Evolutionary conservation across 2,113 vertebrate species (phyloP).

Genomic region (Lepus europaeus): DNA sequence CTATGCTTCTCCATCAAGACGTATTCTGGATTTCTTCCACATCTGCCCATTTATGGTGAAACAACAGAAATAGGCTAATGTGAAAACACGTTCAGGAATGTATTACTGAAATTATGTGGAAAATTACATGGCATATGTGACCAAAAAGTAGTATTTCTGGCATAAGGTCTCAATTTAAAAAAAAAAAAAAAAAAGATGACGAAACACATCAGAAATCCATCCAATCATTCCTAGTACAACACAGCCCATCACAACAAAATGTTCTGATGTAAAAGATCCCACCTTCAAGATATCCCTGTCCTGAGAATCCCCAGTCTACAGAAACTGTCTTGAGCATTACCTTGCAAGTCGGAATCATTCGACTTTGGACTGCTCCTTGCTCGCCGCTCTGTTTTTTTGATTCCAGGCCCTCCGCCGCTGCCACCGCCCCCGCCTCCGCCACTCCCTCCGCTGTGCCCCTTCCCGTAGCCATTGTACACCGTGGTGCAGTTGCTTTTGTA

Average conservation of each 20-base stretch:
- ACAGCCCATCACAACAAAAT: background rate
- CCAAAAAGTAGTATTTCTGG: background rate
- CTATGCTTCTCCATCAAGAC: background rate
- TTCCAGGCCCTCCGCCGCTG: conserved; percentile 85
- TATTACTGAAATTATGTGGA: background rate
- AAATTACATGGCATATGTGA: background rate
- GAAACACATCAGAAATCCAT: conserved; percentile 7
- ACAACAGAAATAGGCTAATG: background rate
- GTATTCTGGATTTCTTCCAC: conserved; percentile 42
- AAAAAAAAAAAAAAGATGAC: background rate
- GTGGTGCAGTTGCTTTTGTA: conserved; percentile 92
- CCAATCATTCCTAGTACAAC: background rate
- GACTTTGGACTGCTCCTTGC: conserved; percentile 95
- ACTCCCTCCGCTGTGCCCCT: conserved; percentile 87
- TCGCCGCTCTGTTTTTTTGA: conserved; percentile 93
- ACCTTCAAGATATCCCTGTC: background rate
- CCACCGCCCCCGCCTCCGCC: conserved; percentile 84
- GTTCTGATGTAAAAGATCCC: background rate
- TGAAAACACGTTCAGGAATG: background rate
- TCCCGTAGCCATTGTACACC: conserved; percentile 94
- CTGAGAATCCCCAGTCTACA: background rate
- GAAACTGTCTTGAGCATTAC: conserved; percentile 81
- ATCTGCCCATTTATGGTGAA: background rate
- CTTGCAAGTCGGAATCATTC: conserved; percentile 92
- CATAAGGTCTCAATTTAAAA: background rate